Conservation (phyloP, 2,888 invertebrate species). For the Paralinhomoeus sp. region DNA sequence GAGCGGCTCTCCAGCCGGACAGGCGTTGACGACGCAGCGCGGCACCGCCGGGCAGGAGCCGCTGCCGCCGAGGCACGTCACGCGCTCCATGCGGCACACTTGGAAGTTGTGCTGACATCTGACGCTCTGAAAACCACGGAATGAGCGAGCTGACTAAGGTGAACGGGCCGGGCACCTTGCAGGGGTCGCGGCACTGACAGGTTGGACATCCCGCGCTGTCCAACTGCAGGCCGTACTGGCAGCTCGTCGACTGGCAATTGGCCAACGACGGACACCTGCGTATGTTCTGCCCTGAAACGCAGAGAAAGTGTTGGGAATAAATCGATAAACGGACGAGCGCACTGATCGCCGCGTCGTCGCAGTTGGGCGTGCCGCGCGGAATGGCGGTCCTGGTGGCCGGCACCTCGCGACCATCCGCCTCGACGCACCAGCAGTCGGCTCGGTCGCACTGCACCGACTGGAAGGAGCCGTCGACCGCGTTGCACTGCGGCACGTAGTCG, state of each 20-base stretch:
- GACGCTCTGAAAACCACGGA: too few species aligned
- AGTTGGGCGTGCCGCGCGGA: conserved; percentile 8
- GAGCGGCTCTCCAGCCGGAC: not conserved
- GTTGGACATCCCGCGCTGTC: conserved; percentile 14
- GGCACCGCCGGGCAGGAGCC: not conserved
- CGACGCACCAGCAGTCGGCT: conserved; percentile 7
- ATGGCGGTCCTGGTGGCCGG: conserved; percentile 10
- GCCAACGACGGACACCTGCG: too few species aligned
- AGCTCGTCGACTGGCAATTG: conserved; percentile 2
- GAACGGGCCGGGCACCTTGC: conserved; percentile 8
- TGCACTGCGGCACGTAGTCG: not conserved
- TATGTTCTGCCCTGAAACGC: too few species aligned
- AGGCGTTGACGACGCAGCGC: not conserved
- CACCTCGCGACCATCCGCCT: conserved; percentile 12
- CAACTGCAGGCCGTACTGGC: conserved; percentile 12
- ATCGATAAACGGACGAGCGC: too few species aligned
- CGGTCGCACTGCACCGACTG: conserved; percentile 13
- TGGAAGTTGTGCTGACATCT: too few species aligned
- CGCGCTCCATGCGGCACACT: too few species aligned
- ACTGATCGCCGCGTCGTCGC: conserved; percentile 8
- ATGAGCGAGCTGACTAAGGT: too few species aligned
- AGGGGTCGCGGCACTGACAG: conserved; percentile 17
- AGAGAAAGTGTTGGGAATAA: too few species aligned
- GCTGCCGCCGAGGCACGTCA: too few species aligned
- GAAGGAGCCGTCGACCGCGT: conserved; percentile 11